phyloP scores from a whole-genome alignment of 2,113 vertebrate species.

The Carassius gibelio region DNA sequence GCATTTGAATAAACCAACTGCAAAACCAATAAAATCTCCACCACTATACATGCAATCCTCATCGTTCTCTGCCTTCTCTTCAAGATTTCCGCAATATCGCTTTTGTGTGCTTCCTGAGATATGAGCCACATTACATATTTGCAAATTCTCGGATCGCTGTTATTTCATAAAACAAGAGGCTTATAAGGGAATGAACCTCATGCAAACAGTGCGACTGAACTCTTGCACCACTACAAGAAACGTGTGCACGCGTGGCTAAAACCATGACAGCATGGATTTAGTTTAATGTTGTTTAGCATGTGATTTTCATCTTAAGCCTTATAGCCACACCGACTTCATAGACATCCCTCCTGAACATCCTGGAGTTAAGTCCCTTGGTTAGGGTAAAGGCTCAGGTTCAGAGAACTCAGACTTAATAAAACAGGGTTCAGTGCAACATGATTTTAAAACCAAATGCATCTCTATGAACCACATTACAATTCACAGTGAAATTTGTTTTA shows the following conservation, averaged over 20 bases:
- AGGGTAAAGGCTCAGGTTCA: neutral
- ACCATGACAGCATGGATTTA: neutral
- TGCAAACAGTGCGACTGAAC: neutral
- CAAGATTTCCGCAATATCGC: neutral
- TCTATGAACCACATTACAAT: neutral
- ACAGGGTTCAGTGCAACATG: neutral
- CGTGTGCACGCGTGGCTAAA: neutral
- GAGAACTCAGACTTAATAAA: neutral
- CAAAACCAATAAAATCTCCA: constrained; percentile 14
- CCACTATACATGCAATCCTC: neutral
- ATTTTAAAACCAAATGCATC: neutral
- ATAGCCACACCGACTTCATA: neutral
- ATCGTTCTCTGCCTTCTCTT: neutral
- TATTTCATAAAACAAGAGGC: neutral
- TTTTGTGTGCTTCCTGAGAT: neutral
- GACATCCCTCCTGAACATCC: neutral
- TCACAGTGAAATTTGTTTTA: neutral
- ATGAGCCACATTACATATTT: neutral
- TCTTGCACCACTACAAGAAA: neutral
- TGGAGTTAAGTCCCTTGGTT: neutral
- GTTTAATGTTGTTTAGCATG: neutral
- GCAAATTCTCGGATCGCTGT: neutral
- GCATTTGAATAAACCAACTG: neutral
- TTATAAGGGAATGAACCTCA: neutral
- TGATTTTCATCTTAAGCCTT: neutral